Base-by-base conservation (phyloP, 2,888 invertebrate genomes). In the Xestia xanthographa region DNA sequence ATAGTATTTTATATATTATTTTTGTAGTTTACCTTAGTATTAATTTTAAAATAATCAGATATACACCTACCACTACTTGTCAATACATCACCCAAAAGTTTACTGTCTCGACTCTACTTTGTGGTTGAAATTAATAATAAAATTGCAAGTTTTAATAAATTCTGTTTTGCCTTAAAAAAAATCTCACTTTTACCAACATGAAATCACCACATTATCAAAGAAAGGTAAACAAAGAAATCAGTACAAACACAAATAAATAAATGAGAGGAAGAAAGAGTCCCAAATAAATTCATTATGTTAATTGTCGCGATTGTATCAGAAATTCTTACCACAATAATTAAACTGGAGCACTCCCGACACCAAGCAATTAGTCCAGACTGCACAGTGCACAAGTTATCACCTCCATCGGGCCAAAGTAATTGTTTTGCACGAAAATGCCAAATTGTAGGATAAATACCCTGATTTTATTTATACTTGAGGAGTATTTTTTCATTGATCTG, bases 381-480 rank as follows among this genome's bases (percentile, higher is more conserved):
- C 82, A 70, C 81, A 68, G 34, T 72, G 80, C 79, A 90, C 79
- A 90, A 93, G 83, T 93, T 93, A 94, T 92, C 83, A 85, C 91
- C 84, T 69, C 78, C 87, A 88, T 92, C 88, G 85, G 80, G 81
- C 79, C 77, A 93, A 94, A 94, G 92, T 94, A 95, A 95, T 95
- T 95, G 93, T 93, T 93, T 90, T 91, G 88, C 86, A 89, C 90
- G 88, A 91, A 92, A 93, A 88, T 86, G 89, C 85, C 87, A 89
- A 91, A 91, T 91, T 91, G 91, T 88, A 69, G 82, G 87, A 85
- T 90, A 92, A 91, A 93, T 88, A 88, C 90, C 83, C 86, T 88
- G 88, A 82, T 81, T 76, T 75, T 66, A 76, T 90, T 86, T 89
- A 88, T 83, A 79, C 82, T 86, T 80, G 62, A 53, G 53, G 58